Percentiles rank a stretch among this genome's conserved stretches.
Conservation (phyloP, 2,113 vertebrate genomes). For the Pollimyrus isidori region DNA sequence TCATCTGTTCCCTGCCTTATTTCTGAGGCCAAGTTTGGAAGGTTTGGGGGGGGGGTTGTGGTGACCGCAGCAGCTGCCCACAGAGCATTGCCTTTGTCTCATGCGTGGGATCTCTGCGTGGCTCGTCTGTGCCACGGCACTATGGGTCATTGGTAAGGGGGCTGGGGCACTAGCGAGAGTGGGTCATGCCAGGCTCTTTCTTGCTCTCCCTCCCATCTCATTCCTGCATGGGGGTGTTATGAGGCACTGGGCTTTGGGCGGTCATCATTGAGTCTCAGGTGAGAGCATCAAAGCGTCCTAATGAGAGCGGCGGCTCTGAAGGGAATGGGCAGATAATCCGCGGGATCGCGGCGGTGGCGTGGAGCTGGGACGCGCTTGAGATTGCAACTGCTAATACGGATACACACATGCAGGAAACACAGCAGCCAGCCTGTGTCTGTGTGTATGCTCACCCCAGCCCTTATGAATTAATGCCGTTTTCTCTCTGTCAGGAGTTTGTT, state of each 20-base stretch:
- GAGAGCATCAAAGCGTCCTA: conserved; percentile 32
- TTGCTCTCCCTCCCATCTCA: background rate
- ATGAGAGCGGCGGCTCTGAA: conserved; percentile 23
- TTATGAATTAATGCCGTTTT: background rate
- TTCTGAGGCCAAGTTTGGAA: background rate
- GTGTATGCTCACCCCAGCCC: background rate
- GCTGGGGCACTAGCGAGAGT: background rate
- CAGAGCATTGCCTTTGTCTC: background rate
- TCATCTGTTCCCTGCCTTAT: background rate
- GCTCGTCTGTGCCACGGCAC: background rate
- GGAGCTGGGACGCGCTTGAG: conserved; percentile 28
- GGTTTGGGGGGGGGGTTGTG: background rate
- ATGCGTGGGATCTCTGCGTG: background rate
- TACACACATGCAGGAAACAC: background rate
- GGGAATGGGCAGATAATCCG: conserved; percentile 19
- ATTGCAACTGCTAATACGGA: background rate
- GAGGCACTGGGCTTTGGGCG: background rate
- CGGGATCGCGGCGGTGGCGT: background rate
- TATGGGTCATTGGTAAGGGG: background rate
- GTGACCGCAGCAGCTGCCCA: background rate
- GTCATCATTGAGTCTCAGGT: conserved; percentile 29
- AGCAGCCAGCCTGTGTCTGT: background rate
- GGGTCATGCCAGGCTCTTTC: background rate
- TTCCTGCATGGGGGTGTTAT: background rate
- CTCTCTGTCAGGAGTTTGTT: background rate